phyloP scores from a whole-genome alignment of 2,888 invertebrate species.

The Augiades crinisus region DNA sequence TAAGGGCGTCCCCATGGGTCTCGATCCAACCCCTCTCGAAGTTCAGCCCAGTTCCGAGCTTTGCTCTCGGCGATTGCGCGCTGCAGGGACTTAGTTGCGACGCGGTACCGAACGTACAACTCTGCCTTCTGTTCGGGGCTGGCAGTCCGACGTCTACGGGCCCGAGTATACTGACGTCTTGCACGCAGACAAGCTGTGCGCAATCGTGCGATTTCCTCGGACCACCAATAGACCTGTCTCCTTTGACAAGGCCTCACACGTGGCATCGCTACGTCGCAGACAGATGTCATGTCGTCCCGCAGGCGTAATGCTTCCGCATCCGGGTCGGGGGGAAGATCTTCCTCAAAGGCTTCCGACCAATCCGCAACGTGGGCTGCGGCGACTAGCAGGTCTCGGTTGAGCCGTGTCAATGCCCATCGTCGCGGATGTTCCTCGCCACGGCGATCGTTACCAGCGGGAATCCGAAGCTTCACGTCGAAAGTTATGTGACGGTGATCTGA shows the following conservation, averaged over 20 bases:
- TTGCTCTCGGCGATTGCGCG: not conserved
- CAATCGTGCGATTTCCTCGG: not conserved
- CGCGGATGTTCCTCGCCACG: too few relatives aligned
- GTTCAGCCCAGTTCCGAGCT: not conserved
- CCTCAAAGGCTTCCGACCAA: not conserved
- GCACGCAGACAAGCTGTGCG: not conserved
- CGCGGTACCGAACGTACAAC: not conserved
- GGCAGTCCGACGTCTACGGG: not conserved
- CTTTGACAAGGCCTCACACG: not conserved
- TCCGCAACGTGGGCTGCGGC: not conserved
- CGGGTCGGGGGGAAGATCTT: not conserved
- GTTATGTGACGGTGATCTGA: constrained; percentile 28
- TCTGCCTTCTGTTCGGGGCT: not conserved
- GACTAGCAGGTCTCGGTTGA: not conserved
- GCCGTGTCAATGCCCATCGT: not conserved
- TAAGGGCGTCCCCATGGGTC: constrained; percentile 28
- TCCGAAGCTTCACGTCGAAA: not conserved
- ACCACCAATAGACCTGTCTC: not conserved
- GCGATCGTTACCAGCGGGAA: too few relatives aligned
- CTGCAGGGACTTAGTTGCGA: not conserved
- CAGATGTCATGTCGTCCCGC: constrained; percentile 13
- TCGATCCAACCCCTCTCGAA: not conserved
- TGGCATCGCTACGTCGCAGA: constrained; percentile 21
- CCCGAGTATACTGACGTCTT: not conserved
- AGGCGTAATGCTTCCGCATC: constrained; percentile 19